Base-by-base conservation (phyloP, 2,113 vertebrate species). In the Gyps fulvus region DNA sequence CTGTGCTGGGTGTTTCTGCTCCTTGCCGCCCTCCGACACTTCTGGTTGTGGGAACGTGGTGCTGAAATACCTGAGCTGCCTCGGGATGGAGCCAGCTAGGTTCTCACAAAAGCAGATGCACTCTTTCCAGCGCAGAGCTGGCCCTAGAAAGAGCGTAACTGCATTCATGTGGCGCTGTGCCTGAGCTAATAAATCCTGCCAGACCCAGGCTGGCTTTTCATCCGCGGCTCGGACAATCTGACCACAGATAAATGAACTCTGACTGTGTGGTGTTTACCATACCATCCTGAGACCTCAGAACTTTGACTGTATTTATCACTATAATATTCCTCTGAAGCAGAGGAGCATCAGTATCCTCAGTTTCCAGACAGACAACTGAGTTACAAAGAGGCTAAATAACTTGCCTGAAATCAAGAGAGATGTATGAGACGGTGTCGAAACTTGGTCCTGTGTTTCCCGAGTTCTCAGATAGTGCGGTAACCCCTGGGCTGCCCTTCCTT, bases 21-120 rank as follows among this genome's bases (percentile, higher is more conserved):
- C 23, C 62, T 87, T 58, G 49, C 79, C 26, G 9, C 31, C 38
- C 0, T 12, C 54, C 13, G 7, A 9, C 32, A 15, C 22, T 59
- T 88, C 34, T 83, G 83, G 2, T 19, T 66, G 62, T 43, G 74
- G n/a, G 43, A 63, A 65, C 8, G 31, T 22, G n/a, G 29, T 83
- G 85, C 57, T 93, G 88, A 95, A 94, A 90, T 86, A 92, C 88
- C 94, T 96, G 94, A 94, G 66, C 94, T 92, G 94, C 90, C 92
- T 94, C 70, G 1, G 85, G 94, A 90, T 83, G 84, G 94, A 97
- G 92, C 90, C 94, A 90, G 85, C 83, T 72, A 76, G 67, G 71
- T 67, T 88, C 86, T 83, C 80, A 92, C 62, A 90, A 90, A 95
- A 92, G 94, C 95, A 93, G 79, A 96, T 95, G 90, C 72, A 36